These are phyloP conservation scores for Synodontis membranacea DNA, from an alignment of 2,113 vertebrate species.

Conservation along the genomic window DNA sequence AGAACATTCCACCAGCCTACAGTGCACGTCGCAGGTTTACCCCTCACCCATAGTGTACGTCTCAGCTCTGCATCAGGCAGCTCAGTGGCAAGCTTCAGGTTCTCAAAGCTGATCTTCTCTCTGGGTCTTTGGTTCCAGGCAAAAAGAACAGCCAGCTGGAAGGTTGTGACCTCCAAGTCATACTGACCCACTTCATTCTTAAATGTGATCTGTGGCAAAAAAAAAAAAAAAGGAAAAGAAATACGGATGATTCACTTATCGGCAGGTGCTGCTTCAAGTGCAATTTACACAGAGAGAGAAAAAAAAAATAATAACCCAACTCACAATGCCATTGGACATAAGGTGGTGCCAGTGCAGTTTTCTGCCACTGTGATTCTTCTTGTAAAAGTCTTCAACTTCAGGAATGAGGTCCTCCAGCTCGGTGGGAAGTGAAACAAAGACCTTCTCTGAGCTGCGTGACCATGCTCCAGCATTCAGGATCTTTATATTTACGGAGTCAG, in stretches of 20 bases:
- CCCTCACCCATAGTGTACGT: slow-evolving; percentile 94
- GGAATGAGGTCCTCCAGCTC: slow-evolving; percentile 98
- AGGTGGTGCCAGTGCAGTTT: slow-evolving; percentile 99
- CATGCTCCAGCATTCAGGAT: slow-evolving; percentile 98
- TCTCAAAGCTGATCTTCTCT: slow-evolving; percentile 99
- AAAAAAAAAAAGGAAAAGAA: not conserved
- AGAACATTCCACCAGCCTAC: not conserved
- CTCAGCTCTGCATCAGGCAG: slow-evolving; percentile 96
- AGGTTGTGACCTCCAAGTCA: slow-evolving; percentile 97
- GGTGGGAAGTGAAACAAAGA: slow-evolving; percentile 95
- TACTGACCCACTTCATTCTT: slow-evolving; percentile 99
- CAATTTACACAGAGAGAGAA: not conserved
- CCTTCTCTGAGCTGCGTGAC: slow-evolving; percentile 98
- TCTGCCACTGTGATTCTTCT: slow-evolving; percentile 98
- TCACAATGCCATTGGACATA: slow-evolving; percentile 99
- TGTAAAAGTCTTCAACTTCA: slow-evolving; percentile 98
- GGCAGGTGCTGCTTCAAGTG: not conserved
- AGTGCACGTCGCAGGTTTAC: not conserved
- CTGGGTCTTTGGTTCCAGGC: slow-evolving; percentile 99
- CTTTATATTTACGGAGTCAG: slow-evolving; percentile 99
- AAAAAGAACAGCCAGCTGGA: slow-evolving; percentile 96
- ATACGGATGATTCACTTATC: not conserved
- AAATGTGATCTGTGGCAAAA: slow-evolving; percentile 86
- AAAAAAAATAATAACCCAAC: slow-evolving; percentile 56
- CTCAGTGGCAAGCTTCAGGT: slow-evolving; percentile 95